These are phyloP conservation scores for Ceryle rudis DNA, from an alignment of 2,797 vertebrate species.

Conservation along the genomic window DNA sequence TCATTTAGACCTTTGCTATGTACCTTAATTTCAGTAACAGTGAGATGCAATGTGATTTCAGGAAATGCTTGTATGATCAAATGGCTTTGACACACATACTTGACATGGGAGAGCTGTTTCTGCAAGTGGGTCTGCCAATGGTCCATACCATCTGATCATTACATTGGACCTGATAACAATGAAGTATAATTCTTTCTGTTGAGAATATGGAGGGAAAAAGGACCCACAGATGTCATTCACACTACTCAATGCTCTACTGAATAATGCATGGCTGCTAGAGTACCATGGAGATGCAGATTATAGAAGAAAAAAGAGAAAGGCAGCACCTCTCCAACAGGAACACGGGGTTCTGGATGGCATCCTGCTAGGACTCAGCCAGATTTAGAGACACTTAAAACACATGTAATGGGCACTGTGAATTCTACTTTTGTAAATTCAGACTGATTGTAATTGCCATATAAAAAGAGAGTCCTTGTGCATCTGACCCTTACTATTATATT, in stretches of 20 bases:
- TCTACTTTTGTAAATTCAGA: constrained; percentile 5
- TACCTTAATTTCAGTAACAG: not conserved
- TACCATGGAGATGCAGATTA: constrained; percentile 10
- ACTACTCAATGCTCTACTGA: not conserved
- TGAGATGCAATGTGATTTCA: not conserved
- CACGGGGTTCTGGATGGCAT: not conserved
- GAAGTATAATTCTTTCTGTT: constrained; percentile 25
- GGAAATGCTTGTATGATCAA: not conserved
- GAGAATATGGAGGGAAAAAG: not conserved
- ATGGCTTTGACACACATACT: not conserved
- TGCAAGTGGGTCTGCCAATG: not conserved
- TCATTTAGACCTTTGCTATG: not conserved
- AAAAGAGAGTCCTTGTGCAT: not conserved
- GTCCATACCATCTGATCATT: not conserved
- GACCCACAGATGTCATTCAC: not conserved
- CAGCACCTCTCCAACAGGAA: not conserved
- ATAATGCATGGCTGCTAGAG: constrained; percentile 19
- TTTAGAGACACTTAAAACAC: constrained; percentile 13
- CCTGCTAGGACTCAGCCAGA: constrained; percentile 3
- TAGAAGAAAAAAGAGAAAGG: not conserved
- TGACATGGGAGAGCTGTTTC: not conserved
- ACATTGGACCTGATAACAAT: not conserved
- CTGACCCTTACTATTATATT: not conserved
- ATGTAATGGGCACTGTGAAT: not conserved
- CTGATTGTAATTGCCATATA: constrained; percentile 14